phyloP scores from a whole-genome alignment of 2,888 invertebrate species.

The Brachypalpus laphriformis region DNA sequence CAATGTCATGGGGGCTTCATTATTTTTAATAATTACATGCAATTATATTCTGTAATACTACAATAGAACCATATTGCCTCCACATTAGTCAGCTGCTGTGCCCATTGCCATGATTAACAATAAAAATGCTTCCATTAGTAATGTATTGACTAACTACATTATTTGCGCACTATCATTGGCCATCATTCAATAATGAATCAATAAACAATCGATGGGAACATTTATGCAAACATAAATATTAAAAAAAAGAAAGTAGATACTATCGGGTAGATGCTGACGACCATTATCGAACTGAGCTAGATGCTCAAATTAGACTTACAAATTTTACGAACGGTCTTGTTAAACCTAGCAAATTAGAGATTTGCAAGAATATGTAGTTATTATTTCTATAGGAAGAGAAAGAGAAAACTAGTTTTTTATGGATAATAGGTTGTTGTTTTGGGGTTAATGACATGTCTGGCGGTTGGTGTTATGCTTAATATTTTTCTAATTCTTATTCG shows the following conservation, averaged over 20 bases:
- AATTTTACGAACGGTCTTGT: background rate
- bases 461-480: too few species aligned
- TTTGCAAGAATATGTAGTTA: background rate
- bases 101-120: conserved; percentile 22
- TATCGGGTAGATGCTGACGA: background rate
- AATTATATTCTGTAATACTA: conserved; percentile 27
- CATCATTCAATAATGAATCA: conserved; percentile 10
- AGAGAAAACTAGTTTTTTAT: background rate
- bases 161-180: background rate
- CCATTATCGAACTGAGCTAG: background rate
- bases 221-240: background rate
- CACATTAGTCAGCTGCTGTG: conserved; percentile 16
- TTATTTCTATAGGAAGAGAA: background rate
- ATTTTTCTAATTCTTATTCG: too few species aligned
- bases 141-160: too few species aligned
- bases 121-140: conserved; percentile 18
- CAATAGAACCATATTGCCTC: conserved; percentile 37
- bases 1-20: conserved; percentile 12
- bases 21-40: conserved; percentile 21
- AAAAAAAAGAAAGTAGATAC: background rate
- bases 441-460: background rate
- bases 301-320: background rate
- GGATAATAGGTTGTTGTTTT: background rate
- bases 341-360: background rate
- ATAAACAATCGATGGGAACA: conserved; percentile 1